phyloP scores from a whole-genome alignment of 23 tunicate species.

The Botrylloides violaceus region DNA sequence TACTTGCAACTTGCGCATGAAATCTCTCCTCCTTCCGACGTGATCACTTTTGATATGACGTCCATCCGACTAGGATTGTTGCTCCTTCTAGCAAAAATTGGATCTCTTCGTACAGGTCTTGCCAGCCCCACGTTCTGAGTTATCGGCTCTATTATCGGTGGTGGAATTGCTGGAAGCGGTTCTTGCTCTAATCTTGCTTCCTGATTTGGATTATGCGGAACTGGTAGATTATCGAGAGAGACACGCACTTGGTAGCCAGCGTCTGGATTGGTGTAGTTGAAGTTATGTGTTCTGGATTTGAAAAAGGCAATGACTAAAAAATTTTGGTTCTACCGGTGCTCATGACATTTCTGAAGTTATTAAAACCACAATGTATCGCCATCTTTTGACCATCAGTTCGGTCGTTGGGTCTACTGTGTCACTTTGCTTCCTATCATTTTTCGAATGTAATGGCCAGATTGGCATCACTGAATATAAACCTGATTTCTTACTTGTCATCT shows the following conservation, averaged over 20 bases:
- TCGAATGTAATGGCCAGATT: too few species aligned
- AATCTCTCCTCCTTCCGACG: conserved; percentile 62
- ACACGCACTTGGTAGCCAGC: conserved; percentile 20
- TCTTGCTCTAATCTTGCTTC: background rate
- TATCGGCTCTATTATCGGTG: background rate
- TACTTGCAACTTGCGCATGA: conserved; percentile 60
- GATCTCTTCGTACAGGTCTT: background rate
- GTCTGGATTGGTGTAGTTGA: conserved; percentile 20
- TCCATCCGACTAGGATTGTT: conserved; percentile 38
- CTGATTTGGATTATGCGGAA: background rate
- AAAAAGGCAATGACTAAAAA: too few species aligned
- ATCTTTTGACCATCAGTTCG: too few species aligned
- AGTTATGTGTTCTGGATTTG: conserved; percentile 4
- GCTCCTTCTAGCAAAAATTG: conserved; percentile 12
- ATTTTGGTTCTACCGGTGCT: too few species aligned
- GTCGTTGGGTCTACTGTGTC: too few species aligned
- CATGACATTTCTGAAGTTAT: too few species aligned
- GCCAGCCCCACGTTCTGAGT: background rate
- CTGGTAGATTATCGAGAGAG: conserved; percentile 5
- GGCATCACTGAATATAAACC: too few species aligned
- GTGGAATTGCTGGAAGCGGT: background rate
- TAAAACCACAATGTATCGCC: too few species aligned
- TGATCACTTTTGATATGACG: conserved; percentile 54
- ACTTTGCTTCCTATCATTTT: too few species aligned
- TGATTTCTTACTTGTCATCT: conserved; percentile 42